These are phyloP conservation scores for Clarias platycephalus DNA, from an alignment of 2,797 vertebrate species.

Conservation along the genomic window DNA sequence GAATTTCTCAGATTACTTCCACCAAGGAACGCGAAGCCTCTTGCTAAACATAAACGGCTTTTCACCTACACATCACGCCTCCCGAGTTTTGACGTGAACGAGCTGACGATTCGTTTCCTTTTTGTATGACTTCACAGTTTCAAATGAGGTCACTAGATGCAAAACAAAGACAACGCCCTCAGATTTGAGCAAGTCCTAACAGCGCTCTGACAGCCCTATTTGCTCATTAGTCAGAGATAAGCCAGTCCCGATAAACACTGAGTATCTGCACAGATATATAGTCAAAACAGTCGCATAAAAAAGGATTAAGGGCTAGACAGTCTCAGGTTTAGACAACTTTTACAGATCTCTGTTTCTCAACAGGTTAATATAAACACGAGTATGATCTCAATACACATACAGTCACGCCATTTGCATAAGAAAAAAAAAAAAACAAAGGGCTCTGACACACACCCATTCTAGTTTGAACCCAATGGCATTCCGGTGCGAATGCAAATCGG, in stretches of 20 bases:
- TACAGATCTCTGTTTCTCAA: neutral
- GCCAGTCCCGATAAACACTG: slow-evolving; percentile 15
- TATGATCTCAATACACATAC: neutral
- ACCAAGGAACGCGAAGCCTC: neutral
- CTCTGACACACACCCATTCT: slow-evolving; percentile 11
- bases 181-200: slow-evolving; percentile 63
- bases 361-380: neutral
- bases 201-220: slow-evolving; percentile 57
- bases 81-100: slow-evolving; percentile 28
- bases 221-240: slow-evolving; percentile 42
- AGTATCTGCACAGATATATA: neutral
- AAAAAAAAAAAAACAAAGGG: neutral
- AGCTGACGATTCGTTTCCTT: slow-evolving; percentile 51
- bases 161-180: slow-evolving; percentile 68
- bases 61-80: slow-evolving; percentile 55
- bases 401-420: slow-evolving; percentile 55
- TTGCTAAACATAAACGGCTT: neutral
- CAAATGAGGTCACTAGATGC: slow-evolving; percentile 66
- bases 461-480: neutral
- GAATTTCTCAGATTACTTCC: neutral
- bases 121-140: slow-evolving; percentile 57
- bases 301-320: neutral
- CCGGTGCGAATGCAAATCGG: slow-evolving; percentile 41
- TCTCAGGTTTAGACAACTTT: neutral
- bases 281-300: neutral